Percentiles rank a stretch among this genome's conserved stretches.
These are phyloP conservation scores for Callyntrura sp. DNA, from an alignment of 2,888 invertebrate species.

Conservation along the genomic window DNA sequence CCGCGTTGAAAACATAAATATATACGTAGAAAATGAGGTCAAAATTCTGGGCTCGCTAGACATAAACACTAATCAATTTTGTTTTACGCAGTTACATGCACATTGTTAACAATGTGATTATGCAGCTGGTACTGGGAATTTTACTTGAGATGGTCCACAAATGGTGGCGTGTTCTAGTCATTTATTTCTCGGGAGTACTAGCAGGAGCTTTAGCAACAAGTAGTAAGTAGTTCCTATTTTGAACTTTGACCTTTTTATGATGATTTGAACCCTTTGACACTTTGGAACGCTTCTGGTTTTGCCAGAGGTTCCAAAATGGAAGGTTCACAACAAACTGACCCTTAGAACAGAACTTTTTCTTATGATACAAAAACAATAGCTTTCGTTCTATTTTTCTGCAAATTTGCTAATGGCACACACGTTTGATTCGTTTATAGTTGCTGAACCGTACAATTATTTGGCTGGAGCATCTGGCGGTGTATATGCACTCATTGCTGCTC, in stretches of 20 bases:
- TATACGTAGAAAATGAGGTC: neutral
- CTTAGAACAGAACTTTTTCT: no score
- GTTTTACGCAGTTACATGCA: constrained; percentile 90
- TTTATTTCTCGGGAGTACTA: constrained; percentile 93
- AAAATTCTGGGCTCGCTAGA: constrained; percentile 1
- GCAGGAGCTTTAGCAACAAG: constrained; percentile 94
- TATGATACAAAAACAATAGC: no score
- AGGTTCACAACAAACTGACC: no score
- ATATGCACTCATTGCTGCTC: constrained; percentile 96
- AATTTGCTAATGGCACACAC: neutral
- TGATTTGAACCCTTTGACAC: no score
- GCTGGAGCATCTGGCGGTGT: constrained; percentile 97
- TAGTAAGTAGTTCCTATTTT: constrained; percentile 85
- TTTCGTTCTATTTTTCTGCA: neutral
- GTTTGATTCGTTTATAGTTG: no score
- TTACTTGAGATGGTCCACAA: constrained; percentile 98
- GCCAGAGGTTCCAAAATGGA: no score
- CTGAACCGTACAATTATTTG: constrained; percentile 92
- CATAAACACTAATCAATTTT: neutral
- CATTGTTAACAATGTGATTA: constrained; percentile 94
- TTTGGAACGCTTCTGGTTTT: no score
- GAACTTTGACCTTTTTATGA: no score
- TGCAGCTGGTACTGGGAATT: constrained; percentile 96
- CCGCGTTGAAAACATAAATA: neutral
- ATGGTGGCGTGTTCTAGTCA: constrained; percentile 96